Base-by-base conservation (phyloP, 2,797 vertebrate species). In the Botia almorhae region DNA sequence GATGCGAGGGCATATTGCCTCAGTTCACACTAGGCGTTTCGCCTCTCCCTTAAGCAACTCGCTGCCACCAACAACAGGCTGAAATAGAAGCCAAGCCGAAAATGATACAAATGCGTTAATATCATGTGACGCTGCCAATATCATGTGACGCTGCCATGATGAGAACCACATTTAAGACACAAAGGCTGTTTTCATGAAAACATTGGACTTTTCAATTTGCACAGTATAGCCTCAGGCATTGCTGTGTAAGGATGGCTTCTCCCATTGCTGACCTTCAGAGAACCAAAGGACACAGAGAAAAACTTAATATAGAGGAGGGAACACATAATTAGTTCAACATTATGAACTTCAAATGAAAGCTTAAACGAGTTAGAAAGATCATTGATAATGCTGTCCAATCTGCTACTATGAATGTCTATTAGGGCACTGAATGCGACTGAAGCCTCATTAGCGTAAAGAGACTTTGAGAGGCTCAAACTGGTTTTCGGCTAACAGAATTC, bases 121-220 rank as follows among this genome's bases (percentile, higher is more conserved):
- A 53, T 53, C 1, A 48, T 33, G 10, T 48, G 64, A 77, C 17
- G 19, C 36, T 16, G 53, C 36, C 3, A 50, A 12, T 33, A 33
- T 33, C 8, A 48, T 33, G 10, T 48, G 64, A 77, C 17, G 14
- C 36, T 16, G 53, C 36, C 3, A 60, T 51, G 12, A 89, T 78
- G 83, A 88, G 86, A 85, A 78, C 79, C 84, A 74, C 82, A 84
- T 88, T 85, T 83, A 78, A 81, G 39, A 84, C 65, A 50, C 70
- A 23, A 64, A 83, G 58, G 50, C 64, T 82, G 80, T 88, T 86
- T 82, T 65, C 78, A 86, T 78, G 69, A 17, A 60, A 23, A 70
- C 82, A 69, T 82, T 36, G 12, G 86, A 86, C 8, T 72, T 12
- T 78, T 85, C 64, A 81, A 26, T 61, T 36, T 12, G 61, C 29